Base-by-base conservation (phyloP, 2,888 invertebrate species). In the Proisotoma minuta region DNA sequence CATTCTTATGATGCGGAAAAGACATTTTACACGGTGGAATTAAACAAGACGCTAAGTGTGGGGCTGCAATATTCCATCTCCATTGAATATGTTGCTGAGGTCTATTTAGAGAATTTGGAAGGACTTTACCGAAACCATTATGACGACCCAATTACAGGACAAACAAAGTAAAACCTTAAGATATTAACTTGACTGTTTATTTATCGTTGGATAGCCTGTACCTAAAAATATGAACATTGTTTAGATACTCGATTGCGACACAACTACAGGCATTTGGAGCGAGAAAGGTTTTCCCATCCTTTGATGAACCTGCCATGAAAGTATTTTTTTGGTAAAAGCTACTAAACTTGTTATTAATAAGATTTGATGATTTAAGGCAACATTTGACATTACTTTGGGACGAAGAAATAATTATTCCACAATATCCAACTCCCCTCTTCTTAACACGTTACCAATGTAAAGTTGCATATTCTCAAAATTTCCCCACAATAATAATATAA, bases 171-270 rank as follows among this genome's bases (percentile, higher is more conserved):
- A 20, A 26, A 12, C 2, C 3, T 59, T 26, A 18, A 5, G 22
- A 51, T 23, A 23, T 28, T 43, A 34, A 24, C 22, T 22, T 23
- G 3, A 22, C n/a, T 22, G 15, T 1, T n/a, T 8, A 5, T 20
- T 15, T 15, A 29, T 24, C n/a, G 20, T 51, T 22, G 2, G 29
- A 10, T 5, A 34, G 10, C 2, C 12, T 53, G n/a, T 3, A 29
- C 2, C 18, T 29, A 5, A 29, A 54, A 43, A 20, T 34, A 15
- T 47, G 28, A 29, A 26, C 49, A 10, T 10, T 51, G 15, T 3
- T 1, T 23, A 77, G 76, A 60, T 76, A 70, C 63, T 56, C 80
- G 49, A 80, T 79, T 1, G 77, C 78, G 3, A 80, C 81, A 2
- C 80, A 77, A 57, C 76, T 77, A 64, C 76, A 77, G 63, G 70